Base-by-base conservation (phyloP, 1,140 invertebrate species). In the Pseudomyrmex flavicornis region DNA sequence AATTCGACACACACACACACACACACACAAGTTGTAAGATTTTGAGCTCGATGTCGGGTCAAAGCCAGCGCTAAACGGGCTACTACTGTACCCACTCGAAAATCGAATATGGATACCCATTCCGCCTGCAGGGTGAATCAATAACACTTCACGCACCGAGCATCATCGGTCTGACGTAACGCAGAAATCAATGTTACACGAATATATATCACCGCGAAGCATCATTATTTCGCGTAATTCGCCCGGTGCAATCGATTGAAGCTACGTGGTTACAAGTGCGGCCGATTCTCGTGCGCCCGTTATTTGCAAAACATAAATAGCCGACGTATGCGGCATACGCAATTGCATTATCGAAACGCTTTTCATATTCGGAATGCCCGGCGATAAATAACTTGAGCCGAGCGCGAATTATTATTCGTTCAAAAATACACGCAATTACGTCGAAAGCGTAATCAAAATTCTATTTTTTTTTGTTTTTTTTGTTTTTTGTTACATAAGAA, bases 111-210 rank as follows among this genome's bases (percentile, higher is more conserved):
- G 86, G 86, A 87, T 90, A 85, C 85, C 89, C 87, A 88, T 90
- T 70, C 88, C 85, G 89, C 58, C 89, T 84, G 80, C 86, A 75
- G 88, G 85, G 85, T 84, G 89, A 91, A 91, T 91, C 90, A 91
- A 91, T 91, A 91, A 83, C 82, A 90, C 90, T 91, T 90, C 85
- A 88, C 89, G 89, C 90, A 90, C 86, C 89, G 87, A 90, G 90
- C 84, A 88, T 91, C 90, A 89, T 90, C 87, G 90, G 86, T 65
- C 77, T 90, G 83, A 90, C 88, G 85, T 85, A 90, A 86, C 74
- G 80, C 86, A 79, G 83, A 84, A 86, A 90, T 87, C 86, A 88
- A 88, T 89, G 86, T 88, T 85, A 83, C 82, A 85, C 85, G 83
- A n/a, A n/a, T 80, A 83, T 65, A 58, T 65, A 58, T 56, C 73